A percentile compares a stretch with the other conserved stretches of the same genome.
These are phyloP conservation scores for Cydia amplana DNA, from an alignment of 1,140 invertebrate species.

Conservation along the genomic window DNA sequence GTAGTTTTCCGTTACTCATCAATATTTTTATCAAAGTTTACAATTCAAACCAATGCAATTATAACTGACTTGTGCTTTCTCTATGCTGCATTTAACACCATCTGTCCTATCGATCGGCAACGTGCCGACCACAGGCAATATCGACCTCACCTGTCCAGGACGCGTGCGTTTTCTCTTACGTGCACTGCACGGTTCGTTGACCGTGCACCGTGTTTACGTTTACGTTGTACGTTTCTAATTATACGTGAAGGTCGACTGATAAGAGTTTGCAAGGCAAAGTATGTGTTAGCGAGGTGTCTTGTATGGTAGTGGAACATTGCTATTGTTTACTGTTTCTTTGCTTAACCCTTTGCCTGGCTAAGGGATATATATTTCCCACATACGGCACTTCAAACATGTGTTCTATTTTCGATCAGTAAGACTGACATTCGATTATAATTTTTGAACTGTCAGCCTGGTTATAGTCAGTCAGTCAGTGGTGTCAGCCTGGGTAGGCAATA, in stretches of 20 bases:
- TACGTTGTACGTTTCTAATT: conserved; percentile 17
- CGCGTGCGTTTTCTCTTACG: conserved; percentile 18
- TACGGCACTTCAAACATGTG: too few species aligned
- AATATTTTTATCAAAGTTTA: too few species aligned
- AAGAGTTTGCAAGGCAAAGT: not conserved
- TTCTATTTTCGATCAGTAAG: too few species aligned
- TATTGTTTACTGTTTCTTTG: too few species aligned
- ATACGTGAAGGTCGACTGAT: conserved; percentile 18
- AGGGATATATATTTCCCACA: too few species aligned
- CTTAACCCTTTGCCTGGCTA: too few species aligned
- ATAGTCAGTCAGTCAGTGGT: too few species aligned
- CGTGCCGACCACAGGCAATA: not conserved
- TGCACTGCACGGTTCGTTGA: not conserved
- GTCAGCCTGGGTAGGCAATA: too few species aligned
- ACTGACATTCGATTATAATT: too few species aligned
- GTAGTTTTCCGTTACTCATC: too few species aligned
- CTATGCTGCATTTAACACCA: not conserved
- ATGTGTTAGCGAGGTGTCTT: not conserved
- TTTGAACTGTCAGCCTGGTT: too few species aligned
- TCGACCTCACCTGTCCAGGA: conserved; percentile 14
- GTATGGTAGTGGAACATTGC: too few species aligned
- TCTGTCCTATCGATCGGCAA: not conserved
- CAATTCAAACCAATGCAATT: not conserved
- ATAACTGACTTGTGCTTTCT: not conserved
- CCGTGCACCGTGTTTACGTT: conserved; percentile 23